phyloP scores from a whole-genome alignment of 2,797 vertebrate genomes.

The Alcedo quadribrachys region DNA sequence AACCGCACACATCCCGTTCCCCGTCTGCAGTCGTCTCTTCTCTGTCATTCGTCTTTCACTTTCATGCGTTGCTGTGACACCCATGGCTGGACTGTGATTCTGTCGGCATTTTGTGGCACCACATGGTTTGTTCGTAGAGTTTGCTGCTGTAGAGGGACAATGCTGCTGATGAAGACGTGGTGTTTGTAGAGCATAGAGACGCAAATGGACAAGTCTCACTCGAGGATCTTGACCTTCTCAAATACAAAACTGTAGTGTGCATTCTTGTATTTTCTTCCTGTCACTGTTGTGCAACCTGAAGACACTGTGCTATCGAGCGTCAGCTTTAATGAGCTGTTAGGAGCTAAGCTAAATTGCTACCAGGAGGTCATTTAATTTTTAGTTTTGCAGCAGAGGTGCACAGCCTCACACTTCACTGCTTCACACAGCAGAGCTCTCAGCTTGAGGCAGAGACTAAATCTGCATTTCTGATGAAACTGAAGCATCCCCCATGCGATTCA shows the following conservation, averaged over 20 bases:
- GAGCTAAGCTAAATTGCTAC: not conserved
- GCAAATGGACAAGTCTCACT: not conserved
- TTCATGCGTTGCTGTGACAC: conserved; percentile 30
- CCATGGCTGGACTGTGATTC: conserved; percentile 18
- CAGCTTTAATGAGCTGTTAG: not conserved
- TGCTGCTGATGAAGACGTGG: not conserved
- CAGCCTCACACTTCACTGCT: not conserved
- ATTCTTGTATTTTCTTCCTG: not conserved
- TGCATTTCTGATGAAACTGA: not conserved
- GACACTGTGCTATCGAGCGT: not conserved
- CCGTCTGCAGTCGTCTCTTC: not conserved
- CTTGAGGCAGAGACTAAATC: not conserved
- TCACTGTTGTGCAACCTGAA: not conserved
- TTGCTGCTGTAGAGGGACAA: not conserved
- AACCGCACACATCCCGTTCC: not conserved
- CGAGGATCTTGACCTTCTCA: not conserved
- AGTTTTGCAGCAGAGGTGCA: not conserved
- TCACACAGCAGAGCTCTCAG: not conserved
- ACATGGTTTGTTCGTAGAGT: conserved; percentile 1
- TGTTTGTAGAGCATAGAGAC: not conserved
- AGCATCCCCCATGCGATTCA: not conserved
- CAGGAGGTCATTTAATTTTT: not conserved
- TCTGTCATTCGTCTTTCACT: conserved; percentile 7
- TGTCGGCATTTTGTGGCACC: conserved; percentile 7
- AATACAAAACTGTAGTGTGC: not conserved